Evolutionary conservation across 2,797 vertebrate species (phyloP).

Genomic region (Amblyopsis hoosieri): DNA sequence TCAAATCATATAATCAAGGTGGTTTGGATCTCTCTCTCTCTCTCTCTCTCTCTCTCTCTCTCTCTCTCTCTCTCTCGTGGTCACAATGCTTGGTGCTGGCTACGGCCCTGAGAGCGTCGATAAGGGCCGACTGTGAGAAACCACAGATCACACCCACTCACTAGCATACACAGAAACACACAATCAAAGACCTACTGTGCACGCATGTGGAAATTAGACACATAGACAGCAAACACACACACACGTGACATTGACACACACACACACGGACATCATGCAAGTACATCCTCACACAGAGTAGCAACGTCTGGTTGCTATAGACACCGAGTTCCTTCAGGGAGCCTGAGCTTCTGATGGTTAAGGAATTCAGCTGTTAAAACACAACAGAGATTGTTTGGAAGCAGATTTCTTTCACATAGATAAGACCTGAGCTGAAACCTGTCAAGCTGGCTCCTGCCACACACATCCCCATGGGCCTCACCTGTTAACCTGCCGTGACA

Average conservation of each 20-base stretch:
- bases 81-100: slow-evolving; percentile 70
- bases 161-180: slow-evolving; percentile 33
- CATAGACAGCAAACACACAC: slow-evolving; percentile 18
- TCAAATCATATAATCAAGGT: no score
- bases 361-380: slow-evolving; percentile 55
- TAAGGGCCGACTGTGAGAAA: slow-evolving; percentile 76
- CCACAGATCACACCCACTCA: slow-evolving; percentile 74
- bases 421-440: slow-evolving; percentile 63
- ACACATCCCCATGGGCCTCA: slow-evolving; percentile 56
- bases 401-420: slow-evolving; percentile 67
- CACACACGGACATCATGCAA: background rate
- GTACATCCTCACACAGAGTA: background rate
- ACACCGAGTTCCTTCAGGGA: slow-evolving; percentile 35
- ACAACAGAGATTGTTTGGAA: slow-evolving; percentile 58
- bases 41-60: slow-evolving; percentile 2
- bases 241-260: background rate
- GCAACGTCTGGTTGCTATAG: slow-evolving; percentile 1
- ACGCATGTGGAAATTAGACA: slow-evolving; percentile 14
- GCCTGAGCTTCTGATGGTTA: slow-evolving; percentile 21
- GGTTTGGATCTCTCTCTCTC: background rate
- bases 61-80: slow-evolving; percentile 36
- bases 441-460: slow-evolving; percentile 65
- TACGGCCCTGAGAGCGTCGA: slow-evolving; percentile 65
- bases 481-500: slow-evolving; percentile 67
- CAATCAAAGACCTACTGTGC: background rate